Conservation (phyloP, 2,888 invertebrate genomes). For the Thelaira solivaga region DNA sequence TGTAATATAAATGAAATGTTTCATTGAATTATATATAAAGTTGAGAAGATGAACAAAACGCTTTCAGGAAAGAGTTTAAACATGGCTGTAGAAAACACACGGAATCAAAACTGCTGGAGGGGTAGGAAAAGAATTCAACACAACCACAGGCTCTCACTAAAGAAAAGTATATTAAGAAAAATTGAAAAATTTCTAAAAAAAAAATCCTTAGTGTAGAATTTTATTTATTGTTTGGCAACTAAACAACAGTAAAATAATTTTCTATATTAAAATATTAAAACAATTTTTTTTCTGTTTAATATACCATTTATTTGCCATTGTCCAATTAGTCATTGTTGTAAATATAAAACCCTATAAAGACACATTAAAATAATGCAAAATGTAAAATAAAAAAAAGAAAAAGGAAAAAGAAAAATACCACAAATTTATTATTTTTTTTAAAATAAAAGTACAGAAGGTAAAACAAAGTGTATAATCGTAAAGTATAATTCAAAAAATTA, state of each 20-base stretch:
- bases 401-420: not conserved
- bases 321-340: conserved; percentile 43
- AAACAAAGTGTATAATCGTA: conserved; percentile 13
- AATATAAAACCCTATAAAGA: conserved; percentile 1
- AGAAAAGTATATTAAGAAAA: too few relatives aligned
- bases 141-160: too few relatives aligned
- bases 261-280: conserved; percentile 24
- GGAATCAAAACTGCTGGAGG: too few relatives aligned
- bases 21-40: too few relatives aligned
- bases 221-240: too few relatives aligned
- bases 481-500: conserved; percentile 21
- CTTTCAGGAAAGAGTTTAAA: too few relatives aligned
- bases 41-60: too few relatives aligned
- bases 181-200: too few relatives aligned
- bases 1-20: too few relatives aligned
- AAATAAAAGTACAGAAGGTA: not conserved
- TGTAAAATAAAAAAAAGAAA: conserved; percentile 11
- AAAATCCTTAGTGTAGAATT: too few relatives aligned
- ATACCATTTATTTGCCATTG: conserved; percentile 1
- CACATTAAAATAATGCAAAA: not conserved
- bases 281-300: not conserved
- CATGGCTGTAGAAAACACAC: too few relatives aligned
- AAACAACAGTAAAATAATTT: conserved; percentile 1
- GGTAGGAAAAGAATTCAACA: too few relatives aligned
- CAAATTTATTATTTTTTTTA: conserved; percentile 20